These are phyloP conservation scores for Pachycephala philippinensis DNA, from an alignment of 2,113 vertebrate genomes.

Conservation along the genomic window DNA sequence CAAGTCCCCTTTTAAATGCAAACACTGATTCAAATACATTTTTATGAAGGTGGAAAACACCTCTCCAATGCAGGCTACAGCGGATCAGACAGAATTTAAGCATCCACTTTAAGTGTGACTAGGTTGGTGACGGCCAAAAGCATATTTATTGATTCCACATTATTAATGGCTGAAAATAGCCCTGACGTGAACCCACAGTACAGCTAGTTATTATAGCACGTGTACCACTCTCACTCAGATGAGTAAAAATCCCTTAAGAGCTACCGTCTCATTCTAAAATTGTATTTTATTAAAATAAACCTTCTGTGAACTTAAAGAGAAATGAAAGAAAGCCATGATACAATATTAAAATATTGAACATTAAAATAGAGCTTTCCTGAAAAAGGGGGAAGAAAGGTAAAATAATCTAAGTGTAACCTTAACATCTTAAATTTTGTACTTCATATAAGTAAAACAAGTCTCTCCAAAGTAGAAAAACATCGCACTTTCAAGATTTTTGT, in stretches of 20 bases:
- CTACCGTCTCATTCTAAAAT: neutral
- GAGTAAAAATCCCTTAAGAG: neutral
- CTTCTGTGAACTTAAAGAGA: neutral
- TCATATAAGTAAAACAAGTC: neutral
- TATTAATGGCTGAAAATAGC: neutral
- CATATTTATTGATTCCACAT: neutral
- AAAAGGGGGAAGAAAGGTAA: neutral
- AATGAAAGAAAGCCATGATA: neutral
- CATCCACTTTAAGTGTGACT: neutral
- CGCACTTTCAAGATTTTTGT: slow-evolving; percentile 59
- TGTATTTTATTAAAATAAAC: neutral
- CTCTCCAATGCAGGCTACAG: neutral
- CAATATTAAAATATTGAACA: neutral
- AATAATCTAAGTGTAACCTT: neutral
- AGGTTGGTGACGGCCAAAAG: neutral
- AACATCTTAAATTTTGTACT: neutral
- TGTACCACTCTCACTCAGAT: neutral
- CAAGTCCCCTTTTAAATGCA: neutral
- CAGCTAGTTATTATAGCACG: neutral
- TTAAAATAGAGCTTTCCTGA: neutral
- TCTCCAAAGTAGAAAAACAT: neutral
- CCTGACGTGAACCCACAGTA: neutral
- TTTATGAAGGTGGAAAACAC: neutral
- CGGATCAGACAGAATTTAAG: neutral
- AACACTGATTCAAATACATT: neutral